Conservation (phyloP, 1,140 invertebrate species). For the Coelopa frigida region DNA sequence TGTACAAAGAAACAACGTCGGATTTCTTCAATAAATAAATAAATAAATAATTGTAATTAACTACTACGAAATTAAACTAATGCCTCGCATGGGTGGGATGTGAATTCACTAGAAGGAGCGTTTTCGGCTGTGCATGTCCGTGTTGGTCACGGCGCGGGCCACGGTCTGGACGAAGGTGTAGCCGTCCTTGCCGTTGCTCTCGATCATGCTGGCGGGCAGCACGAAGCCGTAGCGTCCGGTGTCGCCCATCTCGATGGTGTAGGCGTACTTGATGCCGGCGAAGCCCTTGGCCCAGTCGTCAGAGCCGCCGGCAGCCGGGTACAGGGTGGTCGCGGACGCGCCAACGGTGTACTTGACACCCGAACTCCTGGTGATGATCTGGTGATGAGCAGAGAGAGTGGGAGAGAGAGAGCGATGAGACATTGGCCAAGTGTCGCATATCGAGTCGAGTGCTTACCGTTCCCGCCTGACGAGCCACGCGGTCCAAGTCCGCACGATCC, state of each 20-base stretch:
- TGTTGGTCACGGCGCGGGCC: conserved; percentile 47
- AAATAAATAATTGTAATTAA: conserved; percentile 8
- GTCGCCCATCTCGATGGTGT: conserved; percentile 83
- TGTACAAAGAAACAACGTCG: neutral
- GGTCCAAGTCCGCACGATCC: conserved; percentile 64
- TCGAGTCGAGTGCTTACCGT: conserved; percentile 41
- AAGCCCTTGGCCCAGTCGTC: conserved; percentile 87
- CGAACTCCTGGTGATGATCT: conserved; percentile 58
- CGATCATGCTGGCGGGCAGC: conserved; percentile 73
- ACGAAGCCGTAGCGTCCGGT: conserved; percentile 83
- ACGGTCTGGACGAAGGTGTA: conserved; percentile 73
- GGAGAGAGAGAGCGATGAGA: neutral
- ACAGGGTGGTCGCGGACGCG: conserved; percentile 64
- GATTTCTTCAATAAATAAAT: conserved; percentile 4
- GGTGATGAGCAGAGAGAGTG: conserved; percentile 24
- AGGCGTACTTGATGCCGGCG: conserved; percentile 78
- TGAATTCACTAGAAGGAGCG: conserved; percentile 13
- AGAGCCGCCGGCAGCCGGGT: conserved; percentile 75
- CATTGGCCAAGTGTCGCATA: neutral
- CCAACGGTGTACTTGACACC: conserved; percentile 71
- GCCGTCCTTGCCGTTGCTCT: conserved; percentile 76
- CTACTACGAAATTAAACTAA: conserved; percentile 5
- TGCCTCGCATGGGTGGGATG: neutral
- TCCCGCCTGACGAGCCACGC: conserved; percentile 61
- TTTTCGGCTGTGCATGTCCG: conserved; percentile 17